Evolutionary conservation across 2,113 vertebrate species (phyloP), one percentile per base, ranked within the genome.

Genomic region (Girardinichthys multiradiatus): DNA sequence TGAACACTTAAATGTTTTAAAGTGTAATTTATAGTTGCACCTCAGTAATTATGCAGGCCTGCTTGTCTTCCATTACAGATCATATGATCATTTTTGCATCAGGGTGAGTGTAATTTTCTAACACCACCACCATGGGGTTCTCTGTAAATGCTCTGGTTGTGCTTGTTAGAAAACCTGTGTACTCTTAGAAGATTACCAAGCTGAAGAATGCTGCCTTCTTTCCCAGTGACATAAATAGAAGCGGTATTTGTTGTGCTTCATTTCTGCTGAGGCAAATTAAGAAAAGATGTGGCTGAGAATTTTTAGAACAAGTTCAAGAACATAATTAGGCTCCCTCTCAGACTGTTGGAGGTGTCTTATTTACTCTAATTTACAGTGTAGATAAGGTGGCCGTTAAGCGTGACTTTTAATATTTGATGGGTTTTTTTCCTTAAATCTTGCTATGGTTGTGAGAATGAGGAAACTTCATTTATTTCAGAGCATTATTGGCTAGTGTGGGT

Each of bases 251-350:
- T 65, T 45, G 63, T 45, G 26, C 63, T 28, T 28, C 63, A 15
- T 39, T 64, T 28, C n/a, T 64, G 2, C 39, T 10, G 26, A 14
- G 29, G 19, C 37, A 29, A 45, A 65, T 15, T 42, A 27, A 17
- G 26, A 4, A 39, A 19, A 39, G 3, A 17, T 64, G 33, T 19
- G 15, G 19, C 24, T 11, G 48, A 54, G 21, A 54, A 54, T 54
- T 54, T 54, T 54, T 54, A 54, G 48, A n/a, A 54, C 48, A n/a
- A 54, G 48, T 54, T 54, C 48, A 54, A 54, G 48, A 54, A 54
- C 48, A n/a, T 54, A 54, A 54, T 54, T 17, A 54, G 48, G 24
- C 48, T 54, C 21, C 48, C 48, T n/a, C 48, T n/a, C 7, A n/a
- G 48, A 54, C 17, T 9, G 21, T n/a, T n/a, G 48, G 48, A 54